Base-by-base conservation (phyloP, 2,888 invertebrate species). In the Ochlodes sylvanus region DNA sequence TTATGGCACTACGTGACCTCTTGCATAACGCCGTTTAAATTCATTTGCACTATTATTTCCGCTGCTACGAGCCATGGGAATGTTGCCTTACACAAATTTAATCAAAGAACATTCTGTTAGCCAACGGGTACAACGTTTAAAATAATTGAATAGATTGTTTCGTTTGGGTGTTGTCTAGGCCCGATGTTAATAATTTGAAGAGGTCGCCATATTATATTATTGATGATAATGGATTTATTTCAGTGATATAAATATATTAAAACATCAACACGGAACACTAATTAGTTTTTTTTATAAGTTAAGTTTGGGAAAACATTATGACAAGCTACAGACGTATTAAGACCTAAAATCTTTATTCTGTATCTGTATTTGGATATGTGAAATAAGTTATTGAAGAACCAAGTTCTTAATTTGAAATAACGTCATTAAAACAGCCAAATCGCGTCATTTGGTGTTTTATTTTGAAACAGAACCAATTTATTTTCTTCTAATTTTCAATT, bases 1-100 rank as follows among this genome's bases (percentile, higher is more conserved):
- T 93, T 93, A 93, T 93, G 83, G 82, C 76, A 77, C 84, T 87
- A 92, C 93, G 93, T 93, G 93, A 92, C 90, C 90, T 83, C 84
- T 79, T 79, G 86, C 82, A 81, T 83, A 87, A 87, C 86, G 84
- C 86, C 83, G 83, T 86, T 89, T 81, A 84, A 84, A 88, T 88
- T 90, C 88, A 89, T 90, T 91, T 88, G 85, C 86, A 85, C 86
- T 83, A 85, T 87, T 85, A 88, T 86, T 92, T 93, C 92, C 91
- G 92, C 88, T 80, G 87, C 85, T 84, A 77, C 81, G 80, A 79
- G 71, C 85, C 84, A 84, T 86, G 90, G 90, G 92, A 90, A 92
- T 88, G 89, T 82, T 15, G 82, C 80, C 82, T 84, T 83, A 87
- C 71, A 73, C 85, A 82, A 88, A 85, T 89, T 88, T 89, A 88